Conservation (phyloP, 1,140 invertebrate species). For the Plodia interpunctella region DNA sequence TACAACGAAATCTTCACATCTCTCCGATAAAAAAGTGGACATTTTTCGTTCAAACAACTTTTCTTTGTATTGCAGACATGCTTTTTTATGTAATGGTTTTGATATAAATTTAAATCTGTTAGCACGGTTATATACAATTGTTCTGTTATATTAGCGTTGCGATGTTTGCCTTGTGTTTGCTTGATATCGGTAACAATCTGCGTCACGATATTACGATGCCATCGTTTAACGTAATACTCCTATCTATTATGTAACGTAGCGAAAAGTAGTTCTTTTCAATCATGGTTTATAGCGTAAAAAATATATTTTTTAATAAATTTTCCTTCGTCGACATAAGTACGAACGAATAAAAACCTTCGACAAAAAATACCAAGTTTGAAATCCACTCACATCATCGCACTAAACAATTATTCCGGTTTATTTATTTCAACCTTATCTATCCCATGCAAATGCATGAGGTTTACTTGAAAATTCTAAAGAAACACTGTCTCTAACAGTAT, state of each 20-base stretch:
- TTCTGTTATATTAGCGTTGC: background rate
- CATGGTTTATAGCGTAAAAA: too few species aligned
- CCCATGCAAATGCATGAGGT: background rate
- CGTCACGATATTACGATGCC: too few species aligned
- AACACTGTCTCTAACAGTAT: slow-evolving; percentile 12
- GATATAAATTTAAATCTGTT: background rate
- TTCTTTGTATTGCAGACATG: slow-evolving; percentile 1
- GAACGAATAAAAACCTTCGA: too few species aligned
- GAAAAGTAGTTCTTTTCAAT: too few species aligned
- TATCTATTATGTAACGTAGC: too few species aligned
- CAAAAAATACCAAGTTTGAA: too few species aligned
- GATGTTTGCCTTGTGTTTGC: too few species aligned
- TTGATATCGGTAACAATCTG: too few species aligned
- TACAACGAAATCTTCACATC: slow-evolving; percentile 25
- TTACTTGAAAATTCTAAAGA: background rate
- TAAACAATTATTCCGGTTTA: background rate
- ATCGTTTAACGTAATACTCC: too few species aligned
- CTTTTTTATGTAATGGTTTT: background rate
- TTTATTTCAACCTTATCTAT: background rate
- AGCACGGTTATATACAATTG: background rate
- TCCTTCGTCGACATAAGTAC: too few species aligned
- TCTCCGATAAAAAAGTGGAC: slow-evolving; percentile 7
- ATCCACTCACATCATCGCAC: background rate
- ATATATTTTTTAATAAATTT: too few species aligned
- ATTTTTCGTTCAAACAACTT: slow-evolving; percentile 20